Percentiles rank a stretch among this genome's conserved stretches.
Conservation (phyloP, 2,113 vertebrate genomes). For the Seriola dumerili region DNA sequence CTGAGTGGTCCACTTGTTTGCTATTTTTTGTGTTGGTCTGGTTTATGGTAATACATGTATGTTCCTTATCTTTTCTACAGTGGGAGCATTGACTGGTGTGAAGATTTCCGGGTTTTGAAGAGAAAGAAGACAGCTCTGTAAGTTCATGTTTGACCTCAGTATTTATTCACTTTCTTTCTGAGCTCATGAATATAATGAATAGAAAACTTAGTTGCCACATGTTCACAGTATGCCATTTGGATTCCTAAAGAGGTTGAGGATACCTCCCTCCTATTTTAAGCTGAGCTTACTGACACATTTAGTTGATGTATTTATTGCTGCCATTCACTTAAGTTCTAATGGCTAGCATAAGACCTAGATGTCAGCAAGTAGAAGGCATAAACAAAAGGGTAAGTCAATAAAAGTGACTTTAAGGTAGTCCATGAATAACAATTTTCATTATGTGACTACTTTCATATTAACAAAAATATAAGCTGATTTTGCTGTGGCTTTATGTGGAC, state of each 20-base stretch:
- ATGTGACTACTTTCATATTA: not conserved
- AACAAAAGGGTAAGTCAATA: not conserved
- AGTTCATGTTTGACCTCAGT: conserved; percentile 58
- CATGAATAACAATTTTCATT: not conserved
- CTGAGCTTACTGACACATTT: not conserved
- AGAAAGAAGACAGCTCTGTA: conserved; percentile 82
- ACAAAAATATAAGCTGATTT: not conserved
- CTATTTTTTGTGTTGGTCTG: conserved; percentile 5
- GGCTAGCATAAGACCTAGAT: not conserved
- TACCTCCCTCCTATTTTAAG: not conserved
- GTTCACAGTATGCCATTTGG: not conserved
- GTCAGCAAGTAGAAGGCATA: not conserved
- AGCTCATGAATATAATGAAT: not conserved
- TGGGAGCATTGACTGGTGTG: conserved; percentile 4
- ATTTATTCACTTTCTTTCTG: not conserved
- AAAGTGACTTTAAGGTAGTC: not conserved
- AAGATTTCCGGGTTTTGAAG: conserved; percentile 38
- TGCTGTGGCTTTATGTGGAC: not conserved
- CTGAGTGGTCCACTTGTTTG: not conserved
- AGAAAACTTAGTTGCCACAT: not conserved
- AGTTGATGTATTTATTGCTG: not conserved
- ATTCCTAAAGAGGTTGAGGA: not conserved
- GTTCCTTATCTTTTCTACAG: conserved; percentile 59
- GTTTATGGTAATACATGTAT: conserved; percentile 24
- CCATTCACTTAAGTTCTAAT: not conserved